Base-by-base conservation (phyloP, 1,140 invertebrate genomes). In the Neuroterus valhalla region DNA sequence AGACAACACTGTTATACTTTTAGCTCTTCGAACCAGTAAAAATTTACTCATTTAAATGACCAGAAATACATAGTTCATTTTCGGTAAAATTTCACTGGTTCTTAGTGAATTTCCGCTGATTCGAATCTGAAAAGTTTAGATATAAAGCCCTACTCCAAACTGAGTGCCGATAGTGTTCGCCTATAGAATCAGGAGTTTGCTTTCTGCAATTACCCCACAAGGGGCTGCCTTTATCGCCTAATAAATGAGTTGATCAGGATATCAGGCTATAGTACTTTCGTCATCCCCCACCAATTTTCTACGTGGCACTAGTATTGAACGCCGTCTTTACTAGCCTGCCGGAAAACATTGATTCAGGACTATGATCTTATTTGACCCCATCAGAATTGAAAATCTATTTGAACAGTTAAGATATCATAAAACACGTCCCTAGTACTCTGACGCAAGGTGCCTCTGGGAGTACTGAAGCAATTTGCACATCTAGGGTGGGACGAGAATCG, bases 291-390 rank as follows among this genome's bases (percentile, higher is more conserved):
- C 50, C 50, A 52, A 52, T 52, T 52, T 52, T 52, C 50, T 23
- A 52, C 50, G 50, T 6, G 50, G 50, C 50, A 21, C 48, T 52
- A 52, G 50, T 52, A 52, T 52, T 52, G 50, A 52, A 52, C 50
- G 50, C 50, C 50, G 23, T 52, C 19, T 21, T 52, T 52, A 52
- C 50, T 52, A 52, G 17, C 50, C 50, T 52, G 50, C 17, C 50
- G 50, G 50, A 52, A 52, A 52, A 52, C 50, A 52, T 52, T 19
- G 50, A 52, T 52, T 52, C 50, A 52, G 50, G 19, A 52, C 50
- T 52, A 52, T 52, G 19, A 52, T 26, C 17, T 52, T n/a, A n/a
- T n/a, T n/a, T 52, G 23, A 52, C 46, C 46, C 46, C n/a, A 15
- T 17, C 14, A n/a, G 5, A 52, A 52, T 21, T 21, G 1, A 23